Conservation (phyloP, 1,140 invertebrate genomes). For the Drosophila nikananu region DNA sequence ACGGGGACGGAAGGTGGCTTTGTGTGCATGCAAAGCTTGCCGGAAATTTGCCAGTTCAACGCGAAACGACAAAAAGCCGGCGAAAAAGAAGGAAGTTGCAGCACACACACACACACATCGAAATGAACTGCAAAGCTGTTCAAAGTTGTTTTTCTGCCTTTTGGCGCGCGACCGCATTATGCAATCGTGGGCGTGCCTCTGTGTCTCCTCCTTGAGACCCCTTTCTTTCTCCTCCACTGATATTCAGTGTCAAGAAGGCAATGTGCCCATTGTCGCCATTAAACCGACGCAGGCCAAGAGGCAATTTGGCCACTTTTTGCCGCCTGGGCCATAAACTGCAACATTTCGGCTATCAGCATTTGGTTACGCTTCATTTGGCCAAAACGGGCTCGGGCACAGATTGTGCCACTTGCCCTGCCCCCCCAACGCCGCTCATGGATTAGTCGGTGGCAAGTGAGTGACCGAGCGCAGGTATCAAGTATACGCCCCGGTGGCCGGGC, state of each 20-base stretch:
- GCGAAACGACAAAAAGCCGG: constrained; percentile 58
- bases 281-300: constrained; percentile 53
- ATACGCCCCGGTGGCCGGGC: constrained; percentile 22
- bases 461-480: constrained; percentile 44
- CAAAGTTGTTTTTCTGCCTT: constrained; percentile 52
- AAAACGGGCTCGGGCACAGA: constrained; percentile 54
- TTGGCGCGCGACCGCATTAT: constrained; percentile 63
- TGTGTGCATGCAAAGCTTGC: constrained; percentile 54
- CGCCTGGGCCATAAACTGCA: constrained; percentile 70
- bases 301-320: constrained; percentile 63
- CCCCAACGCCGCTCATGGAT: neutral
- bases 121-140: constrained; percentile 75
- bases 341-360: constrained; percentile 78
- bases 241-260: constrained; percentile 54
- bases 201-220: neutral
- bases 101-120: constrained; percentile 17
- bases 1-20: constrained; percentile 38
- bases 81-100: constrained; percentile 43
- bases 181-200: constrained; percentile 46
- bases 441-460: constrained; percentile 30
- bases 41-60: constrained; percentile 70
- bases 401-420: constrained; percentile 12
- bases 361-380: constrained; percentile 79
- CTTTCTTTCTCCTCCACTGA: neutral
- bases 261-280: constrained; percentile 61